Evolutionary conservation across 2,888 invertebrate genomes (phyloP), one percentile per base, ranked within the genome.

Genomic region (Cryptus armator): DNA sequence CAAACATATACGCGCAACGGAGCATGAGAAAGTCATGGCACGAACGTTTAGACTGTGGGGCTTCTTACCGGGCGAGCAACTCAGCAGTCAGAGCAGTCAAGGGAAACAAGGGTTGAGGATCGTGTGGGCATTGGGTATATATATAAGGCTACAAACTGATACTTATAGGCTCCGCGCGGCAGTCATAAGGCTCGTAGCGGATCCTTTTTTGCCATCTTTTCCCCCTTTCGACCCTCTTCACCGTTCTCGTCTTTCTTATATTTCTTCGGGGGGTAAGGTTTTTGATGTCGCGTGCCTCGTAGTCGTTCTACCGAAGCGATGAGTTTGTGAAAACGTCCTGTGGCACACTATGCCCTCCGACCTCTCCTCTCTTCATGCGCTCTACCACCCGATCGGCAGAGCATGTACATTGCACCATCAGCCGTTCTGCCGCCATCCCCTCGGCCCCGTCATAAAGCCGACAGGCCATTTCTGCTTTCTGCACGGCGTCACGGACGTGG

Each of bases 201-300:
- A 78, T 81, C 76, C 48, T 72, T 77, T 48, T 46, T 37, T 56
- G 16, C 12, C 46, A 59, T 2, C 14, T 12, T 37, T 37, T 9
- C 43, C 16, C 37, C 43, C 16, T 9, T 37, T 48, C 68, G 68
- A 32, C 53, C n/a, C 7, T 29, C 64, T 66, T 77, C 71, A 44
- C 59, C 32, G 7, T 78, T 68, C 64, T 48, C 80, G 59, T 62
- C 48, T n/a, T 74, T 66, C 74, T 70, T 62, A 71, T 84, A 71
- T 84, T 37, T 81, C 75, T 78, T 70, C 24, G 77, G 78, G 32
- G 37, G 37, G 37, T 0, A 37, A 37, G 37, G 29, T 59, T 29
- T 53, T 64, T 78, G 56, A 87, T 88, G 88, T 91, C 89, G 91
- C 92, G 91, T 92, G 91, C 87, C 87, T 44, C 81, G 71, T 74